phyloP scores from a whole-genome alignment of 92 coral and sea anemone genomes.

The Metridium senile region DNA sequence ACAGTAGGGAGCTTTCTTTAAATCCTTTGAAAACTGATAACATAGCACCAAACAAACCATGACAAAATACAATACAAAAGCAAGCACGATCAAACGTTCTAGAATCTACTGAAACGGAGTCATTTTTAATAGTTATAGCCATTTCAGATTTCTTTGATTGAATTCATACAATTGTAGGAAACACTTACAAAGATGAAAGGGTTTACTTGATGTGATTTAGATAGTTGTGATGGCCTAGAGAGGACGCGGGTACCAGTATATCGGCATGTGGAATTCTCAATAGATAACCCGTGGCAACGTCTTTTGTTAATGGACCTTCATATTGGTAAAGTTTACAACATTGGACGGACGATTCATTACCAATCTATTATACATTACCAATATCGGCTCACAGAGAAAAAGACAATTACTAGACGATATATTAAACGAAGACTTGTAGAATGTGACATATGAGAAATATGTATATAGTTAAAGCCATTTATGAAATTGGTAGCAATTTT shows the following conservation, averaged over 20 bases:
- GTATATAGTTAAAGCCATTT: too few species aligned
- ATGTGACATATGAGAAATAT: too few species aligned
- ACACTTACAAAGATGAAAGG: not conserved
- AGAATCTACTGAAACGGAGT: not conserved
- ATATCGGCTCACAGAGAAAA: not conserved
- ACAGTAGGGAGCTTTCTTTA: not conserved
- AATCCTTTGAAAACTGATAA: not conserved
- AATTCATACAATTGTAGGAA: not conserved
- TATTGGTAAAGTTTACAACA: constrained; percentile 1
- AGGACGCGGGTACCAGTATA: constrained; percentile 26
- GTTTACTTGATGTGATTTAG: not conserved
- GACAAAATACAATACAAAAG: constrained; percentile 12
- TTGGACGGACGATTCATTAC: not conserved
- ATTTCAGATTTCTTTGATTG: not conserved
- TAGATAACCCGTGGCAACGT: constrained; percentile 28
- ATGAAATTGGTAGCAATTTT: too few species aligned
- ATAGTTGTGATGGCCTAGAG: constrained; percentile 2
- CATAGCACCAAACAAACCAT: not conserved
- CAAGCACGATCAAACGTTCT: not conserved
- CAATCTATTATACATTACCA: not conserved
- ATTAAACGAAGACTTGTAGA: too few species aligned
- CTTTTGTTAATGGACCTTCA: not conserved
- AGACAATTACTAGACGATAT: not conserved
- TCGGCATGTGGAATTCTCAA: constrained; percentile 23
- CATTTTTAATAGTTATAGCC: too few species aligned